A percentile compares a stretch with the other conserved stretches of the same genome.
Conservation (phyloP, 2,888 invertebrate species). For the Brachypterus glaber region DNA sequence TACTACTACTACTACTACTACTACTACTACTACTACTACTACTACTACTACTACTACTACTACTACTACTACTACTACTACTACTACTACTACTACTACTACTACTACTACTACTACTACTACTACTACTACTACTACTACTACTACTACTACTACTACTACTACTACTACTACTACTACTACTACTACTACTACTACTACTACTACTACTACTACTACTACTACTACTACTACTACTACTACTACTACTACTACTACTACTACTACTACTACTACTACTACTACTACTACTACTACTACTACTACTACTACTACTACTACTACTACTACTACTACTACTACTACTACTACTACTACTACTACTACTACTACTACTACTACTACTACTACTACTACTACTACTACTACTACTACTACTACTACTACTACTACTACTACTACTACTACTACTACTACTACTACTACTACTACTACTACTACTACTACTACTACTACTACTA, state of each 20-base stretch:
- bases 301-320: slow-evolving; percentile 2
- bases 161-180: slow-evolving; percentile 2
- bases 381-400: slow-evolving; percentile 2
- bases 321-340: slow-evolving; percentile 2
- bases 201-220: slow-evolving; percentile 2
- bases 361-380: slow-evolving; percentile 2
- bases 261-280: slow-evolving; percentile 2
- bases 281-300: slow-evolving; percentile 2
- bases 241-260: slow-evolving; percentile 2
- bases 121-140: slow-evolving; percentile 2
- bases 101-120: slow-evolving; percentile 2
- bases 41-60: slow-evolving; percentile 2
- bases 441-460: slow-evolving; percentile 2
- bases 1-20: slow-evolving; percentile 2
- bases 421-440: slow-evolving; percentile 2
- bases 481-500: slow-evolving; percentile 2
- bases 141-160: slow-evolving; percentile 2
- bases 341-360: slow-evolving; percentile 2
- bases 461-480: slow-evolving; percentile 2
- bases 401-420: slow-evolving; percentile 2
- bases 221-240: slow-evolving; percentile 2
- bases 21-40: slow-evolving; percentile 1
- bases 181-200: slow-evolving; percentile 2
- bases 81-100: slow-evolving; percentile 2
- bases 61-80: slow-evolving; percentile 2